These are phyloP conservation scores for Octonoba sinensis DNA, from an alignment of 2,888 invertebrate species.

Conservation along the genomic window DNA sequence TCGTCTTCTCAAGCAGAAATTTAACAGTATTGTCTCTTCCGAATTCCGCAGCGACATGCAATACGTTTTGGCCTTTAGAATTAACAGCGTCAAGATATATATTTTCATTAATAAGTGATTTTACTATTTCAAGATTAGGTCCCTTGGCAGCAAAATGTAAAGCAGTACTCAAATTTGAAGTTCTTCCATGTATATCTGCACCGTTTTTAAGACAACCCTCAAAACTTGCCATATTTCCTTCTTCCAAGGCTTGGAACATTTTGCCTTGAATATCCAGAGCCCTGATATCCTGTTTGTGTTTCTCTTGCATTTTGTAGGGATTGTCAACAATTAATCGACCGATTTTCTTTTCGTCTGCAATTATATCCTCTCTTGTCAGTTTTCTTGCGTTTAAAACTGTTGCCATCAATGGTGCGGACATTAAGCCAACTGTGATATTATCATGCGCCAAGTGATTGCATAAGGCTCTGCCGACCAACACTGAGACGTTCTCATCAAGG, in stretches of 20 bases:
- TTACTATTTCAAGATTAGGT: not conserved
- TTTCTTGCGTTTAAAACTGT: slow-evolving; percentile 23
- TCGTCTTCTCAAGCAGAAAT: not conserved
- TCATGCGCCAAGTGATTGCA: slow-evolving; percentile 37
- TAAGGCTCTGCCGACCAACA: slow-evolving; percentile 30
- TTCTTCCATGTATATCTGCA: slow-evolving; percentile 22
- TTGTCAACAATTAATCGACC: slow-evolving; percentile 14
- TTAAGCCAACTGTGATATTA: slow-evolving; percentile 6
- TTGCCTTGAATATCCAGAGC: not conserved
- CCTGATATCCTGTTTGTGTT: not conserved
- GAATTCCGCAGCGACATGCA: not conserved
- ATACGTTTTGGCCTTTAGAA: not conserved
- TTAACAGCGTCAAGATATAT: not conserved
- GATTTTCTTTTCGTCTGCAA: slow-evolving; percentile 3
- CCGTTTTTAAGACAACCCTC: slow-evolving; percentile 12
- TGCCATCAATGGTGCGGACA: not conserved
- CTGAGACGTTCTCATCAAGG: not conserved
- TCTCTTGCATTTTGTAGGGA: not conserved
- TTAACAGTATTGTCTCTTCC: not conserved
- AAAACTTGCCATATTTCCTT: not conserved
- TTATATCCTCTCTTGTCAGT: not conserved
- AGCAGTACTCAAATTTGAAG: not conserved
- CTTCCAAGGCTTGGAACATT: slow-evolving; percentile 7
- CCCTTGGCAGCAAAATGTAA: not conserved
- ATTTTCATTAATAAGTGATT: not conserved